Conservation (phyloP, 2,113 vertebrate genomes). For the Polyodon spathula region DNA sequence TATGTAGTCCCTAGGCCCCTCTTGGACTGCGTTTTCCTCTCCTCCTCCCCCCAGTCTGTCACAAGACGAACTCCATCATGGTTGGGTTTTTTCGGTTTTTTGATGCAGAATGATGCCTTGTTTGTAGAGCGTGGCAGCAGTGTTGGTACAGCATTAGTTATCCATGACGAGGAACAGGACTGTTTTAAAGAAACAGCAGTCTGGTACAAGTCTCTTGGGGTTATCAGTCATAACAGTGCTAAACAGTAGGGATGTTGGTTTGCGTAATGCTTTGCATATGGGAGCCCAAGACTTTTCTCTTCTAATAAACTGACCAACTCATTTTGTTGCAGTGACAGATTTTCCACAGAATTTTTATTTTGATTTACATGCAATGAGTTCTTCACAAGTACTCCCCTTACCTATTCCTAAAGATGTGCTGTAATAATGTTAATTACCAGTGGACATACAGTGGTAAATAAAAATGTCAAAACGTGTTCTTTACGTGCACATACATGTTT, state of each 20-base stretch:
- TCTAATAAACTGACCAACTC: not conserved
- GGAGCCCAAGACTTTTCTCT: not conserved
- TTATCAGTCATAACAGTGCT: not conserved
- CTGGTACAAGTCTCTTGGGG: not conserved
- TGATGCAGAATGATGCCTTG: conserved; percentile 46
- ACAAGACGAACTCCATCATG: not conserved
- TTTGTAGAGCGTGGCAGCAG: conserved; percentile 45
- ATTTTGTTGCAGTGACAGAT: not conserved
- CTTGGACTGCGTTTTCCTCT: too few relatives aligned
- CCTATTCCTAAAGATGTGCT: too few relatives aligned
- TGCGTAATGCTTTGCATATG: not conserved
- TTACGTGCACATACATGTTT: too few relatives aligned
- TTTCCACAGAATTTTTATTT: not conserved
- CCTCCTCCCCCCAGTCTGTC: too few relatives aligned
- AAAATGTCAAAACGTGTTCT: too few relatives aligned
- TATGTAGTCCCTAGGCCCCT: too few relatives aligned
- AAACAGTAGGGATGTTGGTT: not conserved
- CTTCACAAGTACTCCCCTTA: too few relatives aligned
- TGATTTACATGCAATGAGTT: not conserved
- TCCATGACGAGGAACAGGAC: conserved; percentile 31
- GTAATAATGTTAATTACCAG: too few relatives aligned
- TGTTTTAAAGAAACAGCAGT: conserved; percentile 27
- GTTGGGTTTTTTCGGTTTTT: conserved; percentile 26
- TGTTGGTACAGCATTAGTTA: conserved; percentile 41
- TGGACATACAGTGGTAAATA: too few relatives aligned